Conservation (phyloP, 2,113 vertebrate species). For the Callospermophilus lateralis region DNA sequence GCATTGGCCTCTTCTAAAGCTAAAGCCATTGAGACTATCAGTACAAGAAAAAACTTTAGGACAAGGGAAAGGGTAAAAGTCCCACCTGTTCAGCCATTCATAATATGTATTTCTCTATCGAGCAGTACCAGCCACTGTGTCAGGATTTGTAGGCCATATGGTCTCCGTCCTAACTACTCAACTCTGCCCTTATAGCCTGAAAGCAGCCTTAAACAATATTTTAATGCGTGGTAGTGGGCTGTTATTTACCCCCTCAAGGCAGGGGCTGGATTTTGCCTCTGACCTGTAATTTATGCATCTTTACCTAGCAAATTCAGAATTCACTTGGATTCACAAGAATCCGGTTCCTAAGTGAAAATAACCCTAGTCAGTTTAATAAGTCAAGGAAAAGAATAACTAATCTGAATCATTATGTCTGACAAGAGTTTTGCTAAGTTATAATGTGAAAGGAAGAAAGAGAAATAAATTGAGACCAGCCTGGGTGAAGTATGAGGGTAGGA, state of each 20-base stretch:
- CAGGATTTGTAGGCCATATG: neutral
- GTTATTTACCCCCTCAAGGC: neutral
- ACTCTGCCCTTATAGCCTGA: neutral
- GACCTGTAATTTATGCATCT: neutral
- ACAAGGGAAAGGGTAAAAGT: conserved; percentile 16
- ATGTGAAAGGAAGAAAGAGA: neutral
- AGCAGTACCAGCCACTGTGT: neutral
- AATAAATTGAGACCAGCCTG: neutral
- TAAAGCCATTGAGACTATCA: neutral
- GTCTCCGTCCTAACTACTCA: neutral
- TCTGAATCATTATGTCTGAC: conserved; percentile 18
- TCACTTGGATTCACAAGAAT: neutral
- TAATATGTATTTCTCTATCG: neutral
- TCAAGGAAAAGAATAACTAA: neutral
- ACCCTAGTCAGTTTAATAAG: neutral
- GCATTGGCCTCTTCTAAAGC: neutral
- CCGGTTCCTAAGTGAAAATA: conserved; percentile 49
- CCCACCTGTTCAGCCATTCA: neutral
- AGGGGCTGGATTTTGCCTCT: neutral
- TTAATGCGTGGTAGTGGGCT: conserved; percentile 14
- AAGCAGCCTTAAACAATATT: neutral
- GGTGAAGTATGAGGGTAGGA: neutral
- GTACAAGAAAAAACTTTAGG: neutral
- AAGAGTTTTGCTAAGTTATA: conserved; percentile 21
- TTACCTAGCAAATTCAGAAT: conserved; percentile 12